Base-by-base conservation (phyloP, 2,113 vertebrate species). In the Aleadryas rufinucha region DNA sequence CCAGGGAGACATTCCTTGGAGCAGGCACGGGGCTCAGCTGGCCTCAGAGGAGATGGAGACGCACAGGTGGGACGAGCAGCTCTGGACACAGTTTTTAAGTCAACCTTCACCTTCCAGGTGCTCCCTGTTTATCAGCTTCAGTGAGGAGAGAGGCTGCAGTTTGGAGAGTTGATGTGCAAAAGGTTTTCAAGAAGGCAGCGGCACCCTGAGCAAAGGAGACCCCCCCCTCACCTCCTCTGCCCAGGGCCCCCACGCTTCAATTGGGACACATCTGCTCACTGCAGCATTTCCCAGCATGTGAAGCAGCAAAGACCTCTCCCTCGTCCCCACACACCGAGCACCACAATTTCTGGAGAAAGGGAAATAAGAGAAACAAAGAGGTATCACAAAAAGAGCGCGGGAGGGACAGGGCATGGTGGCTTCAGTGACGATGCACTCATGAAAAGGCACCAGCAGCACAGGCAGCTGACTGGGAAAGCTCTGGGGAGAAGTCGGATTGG, bases 391-490 rank as follows among this genome's bases (percentile, higher is more conserved):
- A 80, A 65, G 28, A 52, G 69, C 6, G 2, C 2, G 0, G 21
- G 44, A 59, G 60, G 56, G 26, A 24, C 23, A 11, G 56, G 27
- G 16, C n/a, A 11, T 1, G 26, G 33, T 39, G 41, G 56, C 15
- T 94, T 54, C 2, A 1, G 2, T 24, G 80, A 42, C 0, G 3
- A 52, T 3, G 41, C 49, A 13, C 47, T 82, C 3, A 0, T 26
- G 69, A 30, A 89, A 90, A 86, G 47, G 75, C 45, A 27, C 63
- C 6, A 2, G 84, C 39, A 75, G 87, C n/a, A 28, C 15, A 17
- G 31, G 45, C 35, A 71, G 59, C 54, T 49, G 66, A 35, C 37
- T 31, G 83, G 81, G 47, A 84, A 66, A 80, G 57, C 89, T 79
- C 86, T 2, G 9, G 60, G 83, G 82, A 71, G 11, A 21, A 84